Conservation (phyloP, 1,140 invertebrate species). For the Tribolium madens region DNA sequence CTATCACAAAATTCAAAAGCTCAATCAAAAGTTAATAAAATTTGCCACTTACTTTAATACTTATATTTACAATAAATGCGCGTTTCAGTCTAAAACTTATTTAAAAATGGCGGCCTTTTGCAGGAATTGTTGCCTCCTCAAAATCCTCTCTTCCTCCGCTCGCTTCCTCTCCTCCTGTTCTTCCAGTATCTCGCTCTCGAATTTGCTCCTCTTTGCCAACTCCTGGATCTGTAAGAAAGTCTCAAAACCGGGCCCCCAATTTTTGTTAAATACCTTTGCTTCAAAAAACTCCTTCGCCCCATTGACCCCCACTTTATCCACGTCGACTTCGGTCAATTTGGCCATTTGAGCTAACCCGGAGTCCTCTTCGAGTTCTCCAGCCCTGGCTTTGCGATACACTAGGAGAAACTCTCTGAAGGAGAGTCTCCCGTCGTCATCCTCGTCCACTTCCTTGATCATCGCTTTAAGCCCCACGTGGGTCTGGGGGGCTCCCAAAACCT, state of each 20-base stretch:
- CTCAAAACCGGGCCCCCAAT: not conserved
- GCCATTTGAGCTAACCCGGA: constrained; percentile 87
- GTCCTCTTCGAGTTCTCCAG: constrained; percentile 84
- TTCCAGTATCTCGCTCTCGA: constrained; percentile 87
- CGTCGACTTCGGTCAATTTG: constrained; percentile 86
- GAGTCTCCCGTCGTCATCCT: constrained; percentile 89
- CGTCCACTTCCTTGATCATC: constrained; percentile 95
- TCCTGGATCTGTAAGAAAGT: constrained; percentile 79
- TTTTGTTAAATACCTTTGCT: constrained; percentile 75
- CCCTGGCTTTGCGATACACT: constrained; percentile 89
- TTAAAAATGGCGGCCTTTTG: constrained; percentile 39
- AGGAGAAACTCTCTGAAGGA: constrained; percentile 93
- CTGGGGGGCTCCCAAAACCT: constrained; percentile 93
- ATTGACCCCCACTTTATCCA: constrained; percentile 88
- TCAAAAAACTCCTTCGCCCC: constrained; percentile 93
- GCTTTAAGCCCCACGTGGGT: constrained; percentile 93
- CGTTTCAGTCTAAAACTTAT: constrained; percentile 10
- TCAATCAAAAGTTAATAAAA: too few relatives aligned
- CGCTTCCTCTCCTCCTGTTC: constrained; percentile 86
- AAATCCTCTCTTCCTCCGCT: constrained; percentile 20
- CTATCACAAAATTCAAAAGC: too few relatives aligned
- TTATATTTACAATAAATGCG: not conserved
- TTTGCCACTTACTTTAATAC: not conserved
- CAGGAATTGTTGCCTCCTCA: constrained; percentile 24
- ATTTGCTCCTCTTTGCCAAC: constrained; percentile 82